Base-by-base conservation (phyloP, 2,888 invertebrate genomes). In the Nomada ferruginata region DNA sequence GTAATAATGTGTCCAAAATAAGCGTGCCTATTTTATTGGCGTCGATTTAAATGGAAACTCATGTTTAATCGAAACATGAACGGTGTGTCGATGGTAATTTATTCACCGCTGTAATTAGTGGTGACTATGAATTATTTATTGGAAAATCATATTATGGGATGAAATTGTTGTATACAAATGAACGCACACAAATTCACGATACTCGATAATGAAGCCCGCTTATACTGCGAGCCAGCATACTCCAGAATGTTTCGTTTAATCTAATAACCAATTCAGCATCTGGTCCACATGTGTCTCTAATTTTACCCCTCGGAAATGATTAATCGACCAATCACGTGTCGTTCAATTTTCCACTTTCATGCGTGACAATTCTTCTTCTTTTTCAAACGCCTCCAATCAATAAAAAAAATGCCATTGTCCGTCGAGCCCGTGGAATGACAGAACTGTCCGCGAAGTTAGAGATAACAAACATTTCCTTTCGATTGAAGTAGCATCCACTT, bases 391-490 rank as follows among this genome's bases (percentile, higher is more conserved):
- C 36, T 52, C 18, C 59, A 20, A 47, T 20, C 20, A 11, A 36
- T n/a, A 7, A 26, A 70, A 59, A 9, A 36, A 36, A 36, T 36
- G 36, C 50, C 29, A 13, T 26, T 18, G n/a, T n/a, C 26, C 18
- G 29, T 69, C 29, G 66, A 18, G 7, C 18, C 3, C 53, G 42
- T 2, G 13, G 15, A 55, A 26, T n/a, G 44, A 53, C 13, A 36
- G 26, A 59, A 52, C 13, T 26, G 71, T 69, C 15, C 68, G 57
- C 64, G 74, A 61, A 64, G 42, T 20, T 44, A 80, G 29, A 53
- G 76, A 77, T 84, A 84, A 76, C 79, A 85, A 84, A 88, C 81
- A 84, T 80, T 87, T 86, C 74, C 64, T 78, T 82, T 71, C 59
- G 68, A 60, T 18, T 55, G 59, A 72, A 78, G 86, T 79, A 68